Percentiles rank a stretch among this genome's conserved stretches.
Conservation (phyloP, 1,140 invertebrate species). For the Thalassaphorura encarpata region DNA sequence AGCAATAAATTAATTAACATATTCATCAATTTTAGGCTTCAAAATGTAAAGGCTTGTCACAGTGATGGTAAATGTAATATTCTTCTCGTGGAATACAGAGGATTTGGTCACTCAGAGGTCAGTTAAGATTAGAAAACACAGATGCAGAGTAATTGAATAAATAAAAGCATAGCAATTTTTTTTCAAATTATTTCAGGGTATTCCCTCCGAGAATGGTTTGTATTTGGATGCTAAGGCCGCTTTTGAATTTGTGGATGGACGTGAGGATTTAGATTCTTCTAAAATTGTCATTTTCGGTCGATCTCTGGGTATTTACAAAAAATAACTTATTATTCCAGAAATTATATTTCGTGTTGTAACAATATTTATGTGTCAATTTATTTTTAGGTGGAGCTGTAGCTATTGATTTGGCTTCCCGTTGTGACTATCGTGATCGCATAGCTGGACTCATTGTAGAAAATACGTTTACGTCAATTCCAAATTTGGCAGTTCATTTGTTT, state of each 20-base stretch:
- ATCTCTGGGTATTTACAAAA: slow-evolving; percentile 56
- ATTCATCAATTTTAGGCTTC: slow-evolving; percentile 44
- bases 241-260: slow-evolving; percentile 66
- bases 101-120: slow-evolving; percentile 71
- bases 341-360: neutral
- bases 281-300: slow-evolving; percentile 89
- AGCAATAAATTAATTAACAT: no score
- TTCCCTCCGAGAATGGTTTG: slow-evolving; percentile 72
- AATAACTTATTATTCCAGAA: no score
- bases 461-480: slow-evolving; percentile 88
- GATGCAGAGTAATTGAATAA: no score
- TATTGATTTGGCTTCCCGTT: slow-evolving; percentile 65
- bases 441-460: slow-evolving; percentile 85
- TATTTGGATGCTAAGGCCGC: slow-evolving; percentile 79
- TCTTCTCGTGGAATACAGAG: slow-evolving; percentile 82
- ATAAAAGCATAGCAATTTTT: no score
- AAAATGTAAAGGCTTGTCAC: slow-evolving; percentile 68
- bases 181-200: slow-evolving; percentile 60
- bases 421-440: slow-evolving; percentile 61
- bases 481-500: slow-evolving; percentile 54
- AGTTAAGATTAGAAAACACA: no score
- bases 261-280: slow-evolving; percentile 68
- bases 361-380: slow-evolving; percentile 6
- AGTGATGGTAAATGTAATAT: slow-evolving; percentile 72
- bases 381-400: slow-evolving; percentile 68